Evolutionary conservation across 2,888 invertebrate species (phyloP).

Genomic region (Drosophila prostipennis): DNA sequence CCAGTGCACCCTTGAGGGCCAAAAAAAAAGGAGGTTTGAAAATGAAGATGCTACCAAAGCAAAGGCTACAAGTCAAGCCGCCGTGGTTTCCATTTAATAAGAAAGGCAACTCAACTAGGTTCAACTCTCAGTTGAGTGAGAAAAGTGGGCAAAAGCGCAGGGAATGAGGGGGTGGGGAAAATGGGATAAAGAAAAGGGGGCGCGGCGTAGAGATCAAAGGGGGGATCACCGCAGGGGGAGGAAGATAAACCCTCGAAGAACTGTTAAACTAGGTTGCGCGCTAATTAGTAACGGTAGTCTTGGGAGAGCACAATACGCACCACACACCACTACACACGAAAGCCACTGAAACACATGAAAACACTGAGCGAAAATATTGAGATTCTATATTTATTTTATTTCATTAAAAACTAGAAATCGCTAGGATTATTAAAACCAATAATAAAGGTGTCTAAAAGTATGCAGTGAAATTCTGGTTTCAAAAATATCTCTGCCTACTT

Average conservation of each 20-base stretch:
- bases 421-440: background rate
- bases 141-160: slow-evolving; percentile 21
- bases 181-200: background rate
- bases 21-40: slow-evolving; percentile 1
- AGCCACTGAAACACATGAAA: slow-evolving; percentile 33
- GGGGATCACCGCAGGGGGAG: slow-evolving; percentile 28
- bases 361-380: slow-evolving; percentile 32
- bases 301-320: slow-evolving; percentile 67
- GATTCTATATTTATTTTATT: background rate
- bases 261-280: slow-evolving; percentile 77
- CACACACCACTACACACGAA: slow-evolving; percentile 42
- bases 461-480: too few species aligned
- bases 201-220: slow-evolving; percentile 5
- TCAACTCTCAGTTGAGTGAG: slow-evolving; percentile 33
- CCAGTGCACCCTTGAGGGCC: slow-evolving; percentile 9
- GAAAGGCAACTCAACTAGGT: slow-evolving; percentile 27
- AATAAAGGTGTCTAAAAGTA: too few species aligned
- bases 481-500: too few species aligned
- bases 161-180: background rate
- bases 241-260: slow-evolving; percentile 61
- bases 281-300: slow-evolving; percentile 74
- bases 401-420: background rate
- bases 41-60: slow-evolving; percentile 46
- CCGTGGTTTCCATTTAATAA: slow-evolving; percentile 49
- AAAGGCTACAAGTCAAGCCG: slow-evolving; percentile 53